A percentile compares a stretch with the other conserved stretches of the same genome.
Conservation (phyloP, 92 coral and sea anemone genomes). For the Palythoa heliodiscus region DNA sequence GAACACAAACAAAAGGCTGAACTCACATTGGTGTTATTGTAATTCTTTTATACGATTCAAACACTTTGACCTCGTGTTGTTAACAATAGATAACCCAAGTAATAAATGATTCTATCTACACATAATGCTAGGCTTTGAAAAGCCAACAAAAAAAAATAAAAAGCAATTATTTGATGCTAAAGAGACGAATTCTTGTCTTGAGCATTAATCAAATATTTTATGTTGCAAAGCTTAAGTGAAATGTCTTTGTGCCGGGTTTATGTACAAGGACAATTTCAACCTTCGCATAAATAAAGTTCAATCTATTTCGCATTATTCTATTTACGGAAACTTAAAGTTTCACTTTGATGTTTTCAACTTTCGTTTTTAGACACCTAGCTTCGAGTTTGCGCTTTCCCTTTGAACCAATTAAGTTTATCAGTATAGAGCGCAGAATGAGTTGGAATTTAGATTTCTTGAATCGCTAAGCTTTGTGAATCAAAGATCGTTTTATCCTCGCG, state of each 20-base stretch:
- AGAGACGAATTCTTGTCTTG: not conserved
- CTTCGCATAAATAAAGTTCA: conserved; percentile 40
- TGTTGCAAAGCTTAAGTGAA: conserved; percentile 6
- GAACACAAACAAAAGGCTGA: conserved; percentile 8
- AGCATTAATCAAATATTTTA: conserved; percentile 15
- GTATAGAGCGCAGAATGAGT: not conserved
- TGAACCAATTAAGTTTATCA: conserved; percentile 1
- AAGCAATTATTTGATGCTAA: conserved; percentile 1
- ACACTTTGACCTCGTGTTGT: conserved; percentile 38
- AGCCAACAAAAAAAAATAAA: not conserved
- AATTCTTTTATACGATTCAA: conserved; percentile 24
- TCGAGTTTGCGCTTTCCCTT: conserved; percentile 14
- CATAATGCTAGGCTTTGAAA: conserved; percentile 3
- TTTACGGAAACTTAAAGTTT: conserved; percentile 36
- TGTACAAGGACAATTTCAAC: conserved; percentile 24
- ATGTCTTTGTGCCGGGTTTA: not conserved
- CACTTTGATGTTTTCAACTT: conserved; percentile 9
- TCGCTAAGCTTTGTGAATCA: conserved; percentile 7
- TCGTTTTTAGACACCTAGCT: not conserved
- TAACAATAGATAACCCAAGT: conserved; percentile 13
- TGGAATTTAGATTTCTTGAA: not conserved
- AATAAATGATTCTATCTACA: conserved; percentile 30
- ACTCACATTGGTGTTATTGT: conserved; percentile 20
- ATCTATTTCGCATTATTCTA: conserved; percentile 9
- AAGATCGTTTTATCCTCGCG: conserved; percentile 4